A percentile compares a stretch with the other conserved stretches of the same genome.
These are phyloP conservation scores for Halocaridina rubra DNA, from an alignment of 2,888 invertebrate species.

Conservation along the genomic window DNA sequence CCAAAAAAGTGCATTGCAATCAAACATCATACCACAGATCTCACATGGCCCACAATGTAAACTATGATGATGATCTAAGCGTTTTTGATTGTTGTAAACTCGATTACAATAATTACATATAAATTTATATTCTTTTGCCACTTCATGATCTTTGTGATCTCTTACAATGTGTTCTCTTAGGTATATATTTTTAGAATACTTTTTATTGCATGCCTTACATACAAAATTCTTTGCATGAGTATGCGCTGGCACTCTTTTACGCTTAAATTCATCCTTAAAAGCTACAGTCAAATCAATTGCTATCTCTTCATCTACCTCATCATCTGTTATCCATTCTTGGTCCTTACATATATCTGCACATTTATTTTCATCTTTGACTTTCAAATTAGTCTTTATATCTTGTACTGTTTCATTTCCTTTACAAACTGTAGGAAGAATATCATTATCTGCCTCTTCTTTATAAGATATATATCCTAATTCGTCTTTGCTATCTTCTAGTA, in stretches of 20 bases:
- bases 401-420: no score
- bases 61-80: slow-evolving; percentile 5
- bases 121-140: slow-evolving; percentile 27
- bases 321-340: slow-evolving; percentile 43
- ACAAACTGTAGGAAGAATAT: no score
- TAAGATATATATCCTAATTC: no score
- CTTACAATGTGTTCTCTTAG: slow-evolving; percentile 38
- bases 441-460: no score
- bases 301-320: slow-evolving; percentile 38
- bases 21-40: slow-evolving; percentile 30
- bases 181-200: slow-evolving; percentile 21
- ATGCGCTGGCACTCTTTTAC: slow-evolving; percentile 19
- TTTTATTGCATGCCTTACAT: slow-evolving; percentile 31
- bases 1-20: slow-evolving; percentile 31
- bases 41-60: slow-evolving; percentile 30
- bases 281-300: slow-evolving; percentile 10
- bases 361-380: no score
- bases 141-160: slow-evolving; percentile 33
- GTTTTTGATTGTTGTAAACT: slow-evolving; percentile 14
- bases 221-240: slow-evolving; percentile 37
- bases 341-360: no score
- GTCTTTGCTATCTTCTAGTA: no score
- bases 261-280: slow-evolving; percentile 22
- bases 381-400: no score
- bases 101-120: slow-evolving; percentile 28